Evolutionary conservation across 2,888 invertebrate species (phyloP).

Genomic region (Macrophya annulata): DNA sequence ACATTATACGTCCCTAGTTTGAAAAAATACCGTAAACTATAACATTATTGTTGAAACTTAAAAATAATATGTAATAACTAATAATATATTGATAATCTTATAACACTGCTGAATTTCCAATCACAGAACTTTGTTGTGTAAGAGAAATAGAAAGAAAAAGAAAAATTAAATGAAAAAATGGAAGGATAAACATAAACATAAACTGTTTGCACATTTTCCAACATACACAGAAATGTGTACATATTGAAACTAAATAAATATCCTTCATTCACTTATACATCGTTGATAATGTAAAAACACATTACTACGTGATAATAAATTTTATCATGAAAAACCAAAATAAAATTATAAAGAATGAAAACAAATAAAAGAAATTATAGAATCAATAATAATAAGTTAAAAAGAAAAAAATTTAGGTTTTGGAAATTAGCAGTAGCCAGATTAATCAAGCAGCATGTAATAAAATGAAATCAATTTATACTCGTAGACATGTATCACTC

Average conservation of each 20-base stretch:
- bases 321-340: background rate
- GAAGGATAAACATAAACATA: background rate
- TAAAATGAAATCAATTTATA: no score
- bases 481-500: no score
- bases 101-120: slow-evolving; percentile 21
- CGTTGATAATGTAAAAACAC: no score
- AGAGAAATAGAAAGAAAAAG: background rate
- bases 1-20: background rate
- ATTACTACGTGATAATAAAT: background rate
- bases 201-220: background rate
- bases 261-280: background rate
- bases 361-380: no score
- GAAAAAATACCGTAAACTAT: slow-evolving; percentile 5
- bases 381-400: background rate
- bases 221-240: background rate
- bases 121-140: background rate
- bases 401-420: background rate
- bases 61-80: background rate
- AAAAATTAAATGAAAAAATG: background rate
- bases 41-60: background rate
- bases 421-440: background rate
- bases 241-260: background rate
- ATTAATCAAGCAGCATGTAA: no score
- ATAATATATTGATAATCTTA: background rate
- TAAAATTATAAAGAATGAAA: background rate